A percentile compares a stretch with the other conserved stretches of the same genome.
These are phyloP conservation scores for Neolamprologus sp. DNA, from an alignment of 2,113 vertebrate genomes.

Conservation along the genomic window DNA sequence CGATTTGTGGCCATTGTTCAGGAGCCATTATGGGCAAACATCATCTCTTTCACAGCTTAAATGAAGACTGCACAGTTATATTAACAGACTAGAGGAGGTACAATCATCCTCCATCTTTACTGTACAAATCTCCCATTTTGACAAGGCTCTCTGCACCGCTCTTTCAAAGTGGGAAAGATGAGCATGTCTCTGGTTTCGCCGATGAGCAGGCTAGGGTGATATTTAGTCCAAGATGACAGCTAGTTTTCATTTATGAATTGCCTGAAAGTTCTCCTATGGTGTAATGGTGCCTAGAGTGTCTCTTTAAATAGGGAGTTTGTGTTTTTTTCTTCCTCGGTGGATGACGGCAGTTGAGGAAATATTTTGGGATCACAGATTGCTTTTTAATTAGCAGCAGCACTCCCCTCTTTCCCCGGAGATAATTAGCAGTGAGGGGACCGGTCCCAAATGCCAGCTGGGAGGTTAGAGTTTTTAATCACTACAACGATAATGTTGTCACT, in stretches of 20 bases:
- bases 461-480: constrained; percentile 46
- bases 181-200: background rate
- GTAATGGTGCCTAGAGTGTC: background rate
- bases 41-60: constrained; percentile 43
- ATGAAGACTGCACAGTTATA: constrained; percentile 45
- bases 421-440: constrained; percentile 37
- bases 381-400: constrained; percentile 59
- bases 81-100: constrained; percentile 22
- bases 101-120: constrained; percentile 27
- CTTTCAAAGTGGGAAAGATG: constrained; percentile 5
- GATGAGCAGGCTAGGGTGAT: background rate
- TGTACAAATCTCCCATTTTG: constrained; percentile 14
- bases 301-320: constrained; percentile 10
- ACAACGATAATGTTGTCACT: constrained; percentile 6
- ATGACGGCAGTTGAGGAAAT: constrained; percentile 27
- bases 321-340: background rate
- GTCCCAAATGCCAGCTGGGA: constrained; percentile 26
- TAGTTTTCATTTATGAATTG: background rate
- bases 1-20: constrained; percentile 24
- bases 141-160: background rate
- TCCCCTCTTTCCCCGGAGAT: constrained; percentile 37
- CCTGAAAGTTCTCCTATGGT: background rate
- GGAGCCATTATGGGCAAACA: constrained; percentile 44
- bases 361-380: constrained; percentile 54
- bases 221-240: background rate